Evolutionary conservation across 2,113 vertebrate species (phyloP).

Genomic region (Ictalurus furcatus): DNA sequence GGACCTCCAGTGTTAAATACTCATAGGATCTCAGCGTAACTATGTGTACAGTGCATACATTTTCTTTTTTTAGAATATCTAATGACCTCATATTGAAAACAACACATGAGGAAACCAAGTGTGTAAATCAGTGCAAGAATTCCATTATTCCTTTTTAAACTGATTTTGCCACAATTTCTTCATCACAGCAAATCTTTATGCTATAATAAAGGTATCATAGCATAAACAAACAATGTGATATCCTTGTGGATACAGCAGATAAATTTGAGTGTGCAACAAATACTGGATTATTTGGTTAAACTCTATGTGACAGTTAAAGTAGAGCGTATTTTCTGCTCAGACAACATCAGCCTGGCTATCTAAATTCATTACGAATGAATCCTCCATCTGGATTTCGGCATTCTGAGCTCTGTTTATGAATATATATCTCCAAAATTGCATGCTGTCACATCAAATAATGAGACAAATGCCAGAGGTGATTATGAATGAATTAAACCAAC

Average conservation of each 20-base stretch:
- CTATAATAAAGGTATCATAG: background rate
- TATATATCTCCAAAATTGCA: conserved; percentile 51
- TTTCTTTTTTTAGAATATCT: background rate
- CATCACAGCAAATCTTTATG: background rate
- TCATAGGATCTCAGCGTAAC: background rate
- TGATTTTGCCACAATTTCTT: background rate
- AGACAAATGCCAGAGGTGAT: conserved; percentile 35
- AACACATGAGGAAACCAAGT: background rate
- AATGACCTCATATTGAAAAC: background rate
- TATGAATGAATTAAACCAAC: conserved; percentile 22
- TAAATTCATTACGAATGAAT: conserved; percentile 58
- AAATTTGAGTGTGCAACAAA: conserved; percentile 14
- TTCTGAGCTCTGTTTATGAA: conserved; percentile 63
- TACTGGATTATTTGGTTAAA: conserved; percentile 55
- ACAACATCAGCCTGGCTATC: conserved; percentile 64
- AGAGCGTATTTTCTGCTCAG: conserved; percentile 61
- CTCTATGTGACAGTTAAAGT: conserved; percentile 45
- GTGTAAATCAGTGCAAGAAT: background rate
- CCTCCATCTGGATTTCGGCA: conserved; percentile 56
- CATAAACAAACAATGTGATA: background rate
- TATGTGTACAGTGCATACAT: background rate
- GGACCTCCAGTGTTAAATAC: background rate
- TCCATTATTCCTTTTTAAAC: background rate
- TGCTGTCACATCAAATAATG: conserved; percentile 48
- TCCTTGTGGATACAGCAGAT: conserved; percentile 15